These are phyloP conservation scores for Puntigrus tetrazona DNA, from an alignment of 2,113 vertebrate genomes.

Conservation along the genomic window DNA sequence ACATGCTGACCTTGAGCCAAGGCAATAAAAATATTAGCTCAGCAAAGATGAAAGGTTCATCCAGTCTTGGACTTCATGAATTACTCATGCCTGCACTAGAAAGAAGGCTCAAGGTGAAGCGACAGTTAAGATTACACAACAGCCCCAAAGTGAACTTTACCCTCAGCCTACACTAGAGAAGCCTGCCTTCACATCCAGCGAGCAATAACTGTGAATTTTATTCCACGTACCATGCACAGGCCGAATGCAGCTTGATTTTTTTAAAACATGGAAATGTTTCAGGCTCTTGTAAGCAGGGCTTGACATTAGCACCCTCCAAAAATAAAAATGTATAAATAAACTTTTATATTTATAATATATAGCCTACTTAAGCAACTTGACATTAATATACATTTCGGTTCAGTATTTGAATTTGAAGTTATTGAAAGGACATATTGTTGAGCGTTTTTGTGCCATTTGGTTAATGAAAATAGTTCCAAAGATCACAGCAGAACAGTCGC, in stretches of 20 bases:
- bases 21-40: constrained; percentile 18
- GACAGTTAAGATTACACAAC: neutral
- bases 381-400: no score
- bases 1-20: neutral
- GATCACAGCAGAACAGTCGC: no score
- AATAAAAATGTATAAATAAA: no score
- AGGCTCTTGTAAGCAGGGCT: neutral
- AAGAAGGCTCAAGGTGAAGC: constrained; percentile 50
- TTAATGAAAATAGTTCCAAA: no score
- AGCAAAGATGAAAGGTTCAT: neutral
- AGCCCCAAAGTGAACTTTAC: constrained; percentile 1
- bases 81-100: neutral
- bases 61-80: neutral
- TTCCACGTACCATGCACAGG: neutral
- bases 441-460: no score
- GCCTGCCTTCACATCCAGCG: neutral
- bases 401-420: no score
- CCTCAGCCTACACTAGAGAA: neutral
- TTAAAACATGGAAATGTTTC: neutral
- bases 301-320: no score
- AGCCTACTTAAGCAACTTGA: no score
- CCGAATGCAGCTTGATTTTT: neutral
- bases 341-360: no score
- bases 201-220: neutral
- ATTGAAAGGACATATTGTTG: no score